A percentile compares a stretch with the other conserved stretches of the same genome.
These are phyloP conservation scores for Phaethornis superciliosus DNA, from an alignment of 2,113 vertebrate genomes.

Conservation along the genomic window DNA sequence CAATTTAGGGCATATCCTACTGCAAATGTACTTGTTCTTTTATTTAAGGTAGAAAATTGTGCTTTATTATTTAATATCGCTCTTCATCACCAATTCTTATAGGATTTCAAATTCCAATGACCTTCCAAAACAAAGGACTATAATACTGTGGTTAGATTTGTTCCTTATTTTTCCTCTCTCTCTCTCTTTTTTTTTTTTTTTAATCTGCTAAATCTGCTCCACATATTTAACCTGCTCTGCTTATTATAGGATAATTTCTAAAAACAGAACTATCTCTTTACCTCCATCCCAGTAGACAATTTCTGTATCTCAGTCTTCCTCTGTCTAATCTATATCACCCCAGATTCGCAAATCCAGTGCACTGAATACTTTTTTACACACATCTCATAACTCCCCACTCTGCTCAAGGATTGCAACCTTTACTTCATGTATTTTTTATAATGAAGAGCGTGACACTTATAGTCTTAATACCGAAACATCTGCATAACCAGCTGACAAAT, in stretches of 20 bases:
- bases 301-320: not conserved
- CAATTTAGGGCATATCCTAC: not conserved
- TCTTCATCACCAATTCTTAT: not conserved
- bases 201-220: not conserved
- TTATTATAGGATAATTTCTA: not conserved
- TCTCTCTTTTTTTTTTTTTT: not conserved
- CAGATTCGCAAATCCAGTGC: not conserved
- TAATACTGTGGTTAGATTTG: not conserved
- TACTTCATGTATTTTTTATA: not conserved
- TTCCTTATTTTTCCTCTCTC: not conserved
- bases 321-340: not conserved
- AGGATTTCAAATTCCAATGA: not conserved
- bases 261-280: not conserved
- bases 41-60: not conserved
- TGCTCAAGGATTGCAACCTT: not conserved
- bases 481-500: too few species aligned
- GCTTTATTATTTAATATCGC: not conserved
- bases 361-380: not conserved
- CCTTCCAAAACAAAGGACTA: not conserved
- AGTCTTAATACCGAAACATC: too few species aligned
- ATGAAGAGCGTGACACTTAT: not conserved
- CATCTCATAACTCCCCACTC: not conserved
- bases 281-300: not conserved
- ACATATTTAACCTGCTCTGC: not conserved
- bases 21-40: not conserved